Evolutionary conservation across 2,888 invertebrate genomes (phyloP), one percentile per base, ranked within the genome.

Genomic region (Pachymerium ferrugineum): DNA sequence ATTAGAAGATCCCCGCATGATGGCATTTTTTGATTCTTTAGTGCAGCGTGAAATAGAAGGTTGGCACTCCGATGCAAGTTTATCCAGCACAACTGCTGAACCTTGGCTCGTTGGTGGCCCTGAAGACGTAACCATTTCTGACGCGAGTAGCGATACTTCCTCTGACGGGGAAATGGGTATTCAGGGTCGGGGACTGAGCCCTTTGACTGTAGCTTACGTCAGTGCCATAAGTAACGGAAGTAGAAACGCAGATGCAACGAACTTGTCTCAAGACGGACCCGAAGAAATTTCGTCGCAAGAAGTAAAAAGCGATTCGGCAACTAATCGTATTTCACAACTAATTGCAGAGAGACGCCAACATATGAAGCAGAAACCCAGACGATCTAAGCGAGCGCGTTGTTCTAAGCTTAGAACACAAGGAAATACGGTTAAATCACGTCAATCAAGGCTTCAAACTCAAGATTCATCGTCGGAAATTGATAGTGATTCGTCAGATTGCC

Each of bases 11-110:
- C 90, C 93, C 0, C 87, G 93, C 73, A 97, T 97, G 96, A 91
- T 97, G 90, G 96, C 96, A 31, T 96, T 96, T 85, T 97, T 97
- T 80, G 96, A 97, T 84, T 92, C 93, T 12, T 84, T 96, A 25
- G 92, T 97, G 30, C 94, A 95, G 81, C 88, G 94, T 54, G 95
- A 95, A 82, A 88, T 94, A 76, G 94, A 94, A 83, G 89, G 89
- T 2, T 92, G 81, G 79, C 81, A 81, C 16, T 81, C 82, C n/a
- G 82, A 82, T 74, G 78, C 78, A 47, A 77, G 74, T 68, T 74
- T 30, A 30, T 76, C 74, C n/a, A 75, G 72, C 42, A 69, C 47
- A 35, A 75, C 72, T 31, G 74, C 74, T 22, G 74, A 73, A 19
- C 73, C 73, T 28, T 75, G 72, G 70, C 42, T 73, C 38, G 30